Evolutionary conservation across 92 coral and sea anemone species (phyloP).

Genomic region (Scolanthus callimorphus): DNA sequence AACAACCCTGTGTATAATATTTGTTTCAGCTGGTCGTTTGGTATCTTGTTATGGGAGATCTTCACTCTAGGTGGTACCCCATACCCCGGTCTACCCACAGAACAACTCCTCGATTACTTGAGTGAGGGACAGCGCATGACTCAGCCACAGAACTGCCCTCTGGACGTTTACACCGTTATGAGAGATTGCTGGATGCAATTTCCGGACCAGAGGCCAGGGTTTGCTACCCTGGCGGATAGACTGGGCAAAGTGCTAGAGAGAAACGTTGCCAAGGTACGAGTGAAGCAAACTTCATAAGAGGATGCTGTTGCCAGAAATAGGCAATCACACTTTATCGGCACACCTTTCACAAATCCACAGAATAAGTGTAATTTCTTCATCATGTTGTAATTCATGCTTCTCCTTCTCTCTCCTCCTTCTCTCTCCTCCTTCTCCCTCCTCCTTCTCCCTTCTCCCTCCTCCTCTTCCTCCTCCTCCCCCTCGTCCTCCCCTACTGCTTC

Average conservation of each 20-base stretch:
- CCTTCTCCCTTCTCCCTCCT: no score
- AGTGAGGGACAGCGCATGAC: slow-evolving; percentile 81
- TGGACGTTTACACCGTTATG: slow-evolving; percentile 79
- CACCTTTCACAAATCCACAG: no score
- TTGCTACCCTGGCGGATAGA: slow-evolving; percentile 45
- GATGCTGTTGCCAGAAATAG: neutral
- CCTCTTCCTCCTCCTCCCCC: no score
- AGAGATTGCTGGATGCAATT: slow-evolving; percentile 77
- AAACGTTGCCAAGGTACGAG: slow-evolving; percentile 70
- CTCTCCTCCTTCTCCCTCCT: no score
- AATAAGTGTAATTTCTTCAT: no score
- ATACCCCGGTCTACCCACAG: slow-evolving; percentile 72
- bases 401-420: no score
- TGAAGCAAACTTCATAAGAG: no score
- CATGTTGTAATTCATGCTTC: no score
- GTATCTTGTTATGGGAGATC: slow-evolving; percentile 85
- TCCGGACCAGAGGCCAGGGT: slow-evolving; percentile 63
- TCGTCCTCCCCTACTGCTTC: no score
- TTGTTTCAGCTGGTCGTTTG: slow-evolving; percentile 84
- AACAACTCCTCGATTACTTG: slow-evolving; percentile 61
- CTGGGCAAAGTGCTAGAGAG: slow-evolving; percentile 69
- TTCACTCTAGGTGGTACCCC: slow-evolving; percentile 90
- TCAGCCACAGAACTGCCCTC: slow-evolving; percentile 78
- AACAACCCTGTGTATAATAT: no score
- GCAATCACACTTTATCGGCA: no score